phyloP scores from a whole-genome alignment of 2,888 invertebrate genomes.

The Euclidia mi region DNA sequence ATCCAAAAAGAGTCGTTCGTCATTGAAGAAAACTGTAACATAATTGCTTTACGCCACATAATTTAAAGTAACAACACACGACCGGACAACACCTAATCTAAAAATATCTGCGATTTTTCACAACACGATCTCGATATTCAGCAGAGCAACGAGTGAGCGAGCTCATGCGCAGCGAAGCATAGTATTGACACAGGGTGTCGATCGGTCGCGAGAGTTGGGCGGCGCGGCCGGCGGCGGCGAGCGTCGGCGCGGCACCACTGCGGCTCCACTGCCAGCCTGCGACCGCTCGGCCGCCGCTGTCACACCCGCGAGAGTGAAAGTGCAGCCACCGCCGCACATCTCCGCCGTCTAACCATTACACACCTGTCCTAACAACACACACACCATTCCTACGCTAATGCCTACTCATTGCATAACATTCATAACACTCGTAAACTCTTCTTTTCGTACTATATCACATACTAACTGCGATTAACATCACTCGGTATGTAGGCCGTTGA shows the following conservation, averaged over 20 bases:
- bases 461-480: constrained; percentile 23
- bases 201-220: constrained; percentile 67
- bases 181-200: constrained; percentile 75
- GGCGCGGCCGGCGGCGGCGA: constrained; percentile 76
- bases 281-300: constrained; percentile 64
- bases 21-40: constrained; percentile 17
- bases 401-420: constrained; percentile 64
- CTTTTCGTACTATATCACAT: constrained; percentile 43
- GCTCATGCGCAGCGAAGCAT: constrained; percentile 76
- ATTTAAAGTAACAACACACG: constrained; percentile 57
- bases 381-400: constrained; percentile 65
- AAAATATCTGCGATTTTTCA: constrained; percentile 73
- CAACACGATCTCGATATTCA: constrained; percentile 76
- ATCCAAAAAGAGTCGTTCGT: constrained; percentile 15
- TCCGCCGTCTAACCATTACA: constrained; percentile 66
- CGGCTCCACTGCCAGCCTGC: constrained; percentile 79
- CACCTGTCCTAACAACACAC: constrained; percentile 75
- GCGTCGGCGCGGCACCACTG: constrained; percentile 84
- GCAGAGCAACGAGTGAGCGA: constrained; percentile 72
- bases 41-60: constrained; percentile 35
- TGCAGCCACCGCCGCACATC: constrained; percentile 79
- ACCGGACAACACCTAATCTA: constrained; percentile 67
- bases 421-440: constrained; percentile 66
- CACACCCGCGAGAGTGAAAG: constrained; percentile 86
- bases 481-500: constrained; percentile 32